phyloP scores from a whole-genome alignment of 92 coral and sea anemone species.

The Micromussa lordhowensis region DNA sequence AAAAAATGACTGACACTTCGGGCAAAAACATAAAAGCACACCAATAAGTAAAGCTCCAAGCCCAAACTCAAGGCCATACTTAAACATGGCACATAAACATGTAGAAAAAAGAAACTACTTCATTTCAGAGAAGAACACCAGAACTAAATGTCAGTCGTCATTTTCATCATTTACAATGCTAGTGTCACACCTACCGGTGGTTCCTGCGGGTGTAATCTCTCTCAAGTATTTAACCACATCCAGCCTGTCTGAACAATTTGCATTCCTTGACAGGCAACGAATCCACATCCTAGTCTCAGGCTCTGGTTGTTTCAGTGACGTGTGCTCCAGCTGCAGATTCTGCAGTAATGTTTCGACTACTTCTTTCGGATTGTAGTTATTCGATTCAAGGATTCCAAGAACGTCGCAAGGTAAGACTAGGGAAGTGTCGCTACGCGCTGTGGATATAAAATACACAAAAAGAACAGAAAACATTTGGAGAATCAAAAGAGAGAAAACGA shows the following conservation, averaged over 20 bases:
- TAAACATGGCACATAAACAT: no score
- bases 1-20: no score
- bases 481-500: no score
- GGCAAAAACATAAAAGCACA: no score
- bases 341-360: not conserved
- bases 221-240: constrained; percentile 18
- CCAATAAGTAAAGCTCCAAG: no score
- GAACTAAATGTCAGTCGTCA: no score
- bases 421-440: not conserved
- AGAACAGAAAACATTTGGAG: not conserved
- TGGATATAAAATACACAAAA: not conserved
- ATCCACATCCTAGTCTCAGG: constrained; percentile 19
- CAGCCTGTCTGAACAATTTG: not conserved
- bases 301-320: constrained; percentile 23
- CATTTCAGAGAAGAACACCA: no score
- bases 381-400: not conserved
- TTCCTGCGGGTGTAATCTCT: constrained; percentile 34
- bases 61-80: no score
- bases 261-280: constrained; percentile 5
- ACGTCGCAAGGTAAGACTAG: not conserved
- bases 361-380: not conserved
- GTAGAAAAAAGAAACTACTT: no score
- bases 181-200: constrained; percentile 36
- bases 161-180: not conserved
- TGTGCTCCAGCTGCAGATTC: not conserved